Evolutionary conservation across 2,113 vertebrate species (phyloP).

Genomic region (Thalassoma bifasciatum): DNA sequence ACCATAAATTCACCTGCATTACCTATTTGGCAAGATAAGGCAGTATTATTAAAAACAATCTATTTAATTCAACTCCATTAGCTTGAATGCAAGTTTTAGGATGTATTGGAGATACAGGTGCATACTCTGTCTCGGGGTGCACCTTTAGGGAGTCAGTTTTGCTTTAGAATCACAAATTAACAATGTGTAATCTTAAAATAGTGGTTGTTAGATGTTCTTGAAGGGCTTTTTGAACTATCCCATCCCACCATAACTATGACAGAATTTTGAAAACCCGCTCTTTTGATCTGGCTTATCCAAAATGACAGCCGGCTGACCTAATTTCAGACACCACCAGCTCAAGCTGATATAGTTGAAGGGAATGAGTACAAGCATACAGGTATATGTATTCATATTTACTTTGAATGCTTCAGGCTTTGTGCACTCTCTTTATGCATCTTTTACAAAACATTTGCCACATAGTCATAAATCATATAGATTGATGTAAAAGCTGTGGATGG

Average conservation of each 20-base stretch:
- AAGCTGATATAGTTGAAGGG: constrained; percentile 66
- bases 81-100: background rate
- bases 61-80: background rate
- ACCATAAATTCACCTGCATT: constrained; percentile 27
- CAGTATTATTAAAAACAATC: background rate
- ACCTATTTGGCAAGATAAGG: constrained; percentile 1
- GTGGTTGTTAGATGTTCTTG: background rate
- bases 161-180: background rate
- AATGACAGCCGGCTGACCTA: constrained; percentile 69
- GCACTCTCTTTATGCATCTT: too few species aligned
- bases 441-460: background rate
- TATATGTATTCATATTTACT: constrained; percentile 16
- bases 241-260: constrained; percentile 14
- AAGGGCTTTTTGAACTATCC: constrained; percentile 8
- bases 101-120: background rate
- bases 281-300: constrained; percentile 67
- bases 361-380: constrained; percentile 48
- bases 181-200: background rate
- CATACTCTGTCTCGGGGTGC: too few species aligned
- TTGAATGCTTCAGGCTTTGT: constrained; percentile 5
- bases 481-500: background rate
- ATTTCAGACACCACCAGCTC: constrained; percentile 56
- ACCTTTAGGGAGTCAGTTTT: background rate
- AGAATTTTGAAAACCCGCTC: constrained; percentile 53
- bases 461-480: background rate